Evolutionary conservation across 2,888 invertebrate species (phyloP).

Genomic region (Phoenoteleia sp.): DNA sequence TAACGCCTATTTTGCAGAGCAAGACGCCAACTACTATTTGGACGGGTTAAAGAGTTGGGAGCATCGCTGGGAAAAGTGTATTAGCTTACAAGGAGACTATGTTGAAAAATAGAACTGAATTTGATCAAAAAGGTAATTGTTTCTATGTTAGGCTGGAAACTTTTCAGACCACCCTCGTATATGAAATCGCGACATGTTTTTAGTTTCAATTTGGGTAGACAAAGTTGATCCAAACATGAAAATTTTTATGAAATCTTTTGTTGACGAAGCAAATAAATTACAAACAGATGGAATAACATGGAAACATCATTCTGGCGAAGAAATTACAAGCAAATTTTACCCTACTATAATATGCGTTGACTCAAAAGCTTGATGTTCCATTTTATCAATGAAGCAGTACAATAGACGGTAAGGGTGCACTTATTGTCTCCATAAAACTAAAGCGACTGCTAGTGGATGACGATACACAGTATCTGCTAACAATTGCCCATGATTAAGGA

Average conservation of each 20-base stretch:
- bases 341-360: slow-evolving; percentile 10
- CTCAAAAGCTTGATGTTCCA: slow-evolving; percentile 38
- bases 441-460: neutral
- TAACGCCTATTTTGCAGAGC: too few relatives aligned
- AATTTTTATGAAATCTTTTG: slow-evolving; percentile 20
- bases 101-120: too few relatives aligned
- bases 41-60: too few relatives aligned
- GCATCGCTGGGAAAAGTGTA: too few relatives aligned
- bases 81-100: too few relatives aligned
- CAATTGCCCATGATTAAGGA: neutral
- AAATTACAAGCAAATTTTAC: slow-evolving; percentile 19
- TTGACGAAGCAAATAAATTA: slow-evolving; percentile 20
- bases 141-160: too few relatives aligned
- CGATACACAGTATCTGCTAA: neutral
- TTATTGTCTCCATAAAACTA: slow-evolving; percentile 1
- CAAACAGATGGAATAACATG: slow-evolving; percentile 21
- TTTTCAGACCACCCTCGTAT: too few relatives aligned
- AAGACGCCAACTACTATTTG: too few relatives aligned
- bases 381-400: slow-evolving; percentile 45
- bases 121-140: too few relatives aligned
- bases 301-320: neutral
- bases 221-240: slow-evolving; percentile 45
- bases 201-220: slow-evolving; percentile 31
- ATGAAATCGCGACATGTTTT: neutral
- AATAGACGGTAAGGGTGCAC: slow-evolving; percentile 35